Conservation (phyloP, 2,797 vertebrate genomes). For the Pelochelys cantorii region DNA sequence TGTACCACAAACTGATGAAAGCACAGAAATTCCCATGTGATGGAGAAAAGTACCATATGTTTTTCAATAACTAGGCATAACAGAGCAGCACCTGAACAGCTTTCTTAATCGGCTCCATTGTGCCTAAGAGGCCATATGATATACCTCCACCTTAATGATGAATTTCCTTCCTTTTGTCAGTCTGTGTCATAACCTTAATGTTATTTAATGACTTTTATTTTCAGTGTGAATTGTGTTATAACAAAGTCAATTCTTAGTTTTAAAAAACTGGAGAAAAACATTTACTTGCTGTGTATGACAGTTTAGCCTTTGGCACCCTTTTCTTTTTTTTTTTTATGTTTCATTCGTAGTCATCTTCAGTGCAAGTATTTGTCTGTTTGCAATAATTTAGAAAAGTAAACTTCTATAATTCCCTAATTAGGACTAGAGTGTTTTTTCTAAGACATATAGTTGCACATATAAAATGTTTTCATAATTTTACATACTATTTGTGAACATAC, state of each 20-base stretch:
- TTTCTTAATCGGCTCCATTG: not conserved
- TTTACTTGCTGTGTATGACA: not conserved
- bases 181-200: not conserved
- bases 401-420: not conserved
- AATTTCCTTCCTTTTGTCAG: not conserved
- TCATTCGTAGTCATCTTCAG: not conserved
- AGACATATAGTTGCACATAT: not conserved
- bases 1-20: not conserved
- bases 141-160: not conserved
- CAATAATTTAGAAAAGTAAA: not conserved
- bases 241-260: not conserved
- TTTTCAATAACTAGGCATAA: not conserved
- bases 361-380: not conserved
- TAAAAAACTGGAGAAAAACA: not conserved
- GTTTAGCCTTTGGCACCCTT: not conserved
- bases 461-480: not conserved
- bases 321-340: constrained; percentile 1
- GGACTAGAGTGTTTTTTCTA: not conserved
- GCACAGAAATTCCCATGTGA: not conserved
- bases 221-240: not conserved
- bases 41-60: not conserved
- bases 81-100: not conserved
- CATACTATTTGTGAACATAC: not conserved
- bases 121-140: not conserved
- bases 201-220: constrained; percentile 22